These are phyloP conservation scores for Dione juno DNA, from an alignment of 2,888 invertebrate species.

Conservation along the genomic window DNA sequence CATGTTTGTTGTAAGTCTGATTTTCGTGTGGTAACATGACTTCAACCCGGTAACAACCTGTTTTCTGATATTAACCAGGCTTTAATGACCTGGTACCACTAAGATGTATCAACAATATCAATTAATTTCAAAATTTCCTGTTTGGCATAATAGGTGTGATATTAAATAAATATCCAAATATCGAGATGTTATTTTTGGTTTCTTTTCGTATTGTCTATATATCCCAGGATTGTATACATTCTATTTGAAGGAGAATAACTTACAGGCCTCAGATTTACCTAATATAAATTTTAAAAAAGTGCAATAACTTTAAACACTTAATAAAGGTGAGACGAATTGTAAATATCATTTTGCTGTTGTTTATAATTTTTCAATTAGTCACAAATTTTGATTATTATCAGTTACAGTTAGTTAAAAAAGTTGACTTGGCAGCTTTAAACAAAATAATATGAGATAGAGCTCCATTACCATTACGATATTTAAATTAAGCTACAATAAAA, in stretches of 20 bases:
- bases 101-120: no score
- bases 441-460: no score
- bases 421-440: no score
- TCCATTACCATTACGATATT: no score
- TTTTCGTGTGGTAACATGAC: no score
- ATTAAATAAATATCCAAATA: neutral
- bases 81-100: no score
- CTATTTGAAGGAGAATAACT: conserved; percentile 5
- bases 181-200: neutral
- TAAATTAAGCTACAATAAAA: neutral
- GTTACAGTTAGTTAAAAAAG: no score
- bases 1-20: no score
- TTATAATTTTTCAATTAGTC: neutral
- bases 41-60: no score
- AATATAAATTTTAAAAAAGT: conserved; percentile 14
- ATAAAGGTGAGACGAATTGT: conserved; percentile 25
- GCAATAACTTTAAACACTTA: conserved; percentile 26
- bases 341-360: conserved; percentile 12
- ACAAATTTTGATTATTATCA: neutral
- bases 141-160: neutral
- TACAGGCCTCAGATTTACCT: conserved; percentile 14
- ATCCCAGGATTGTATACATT: neutral
- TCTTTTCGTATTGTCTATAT: neutral
- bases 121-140: no score
- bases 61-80: no score